These are phyloP conservation scores for Metalampra italica DNA, from an alignment of 2,888 invertebrate species.

Conservation along the genomic window DNA sequence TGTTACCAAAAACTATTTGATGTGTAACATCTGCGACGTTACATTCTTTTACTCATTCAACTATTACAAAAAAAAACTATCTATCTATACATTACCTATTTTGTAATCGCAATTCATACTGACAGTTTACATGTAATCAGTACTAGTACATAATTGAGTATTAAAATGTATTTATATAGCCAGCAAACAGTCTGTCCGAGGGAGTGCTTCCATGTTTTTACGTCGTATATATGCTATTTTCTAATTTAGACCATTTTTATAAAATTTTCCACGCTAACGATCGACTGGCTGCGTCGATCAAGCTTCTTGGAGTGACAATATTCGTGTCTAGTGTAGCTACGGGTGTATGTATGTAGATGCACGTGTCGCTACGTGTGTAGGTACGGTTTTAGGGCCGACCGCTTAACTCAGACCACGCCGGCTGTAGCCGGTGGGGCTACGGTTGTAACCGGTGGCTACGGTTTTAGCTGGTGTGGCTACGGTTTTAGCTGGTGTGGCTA, in stretches of 20 bases:
- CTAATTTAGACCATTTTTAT: constrained; percentile 67
- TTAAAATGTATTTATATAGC: constrained; percentile 44
- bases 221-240: constrained; percentile 64
- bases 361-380: background rate
- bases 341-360: constrained; percentile 6
- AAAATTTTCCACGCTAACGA: constrained; percentile 30
- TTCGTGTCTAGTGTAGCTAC: constrained; percentile 35
- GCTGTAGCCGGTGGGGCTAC: too few relatives aligned
- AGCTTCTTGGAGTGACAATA: constrained; percentile 62
- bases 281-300: constrained; percentile 24
- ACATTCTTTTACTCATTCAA: background rate
- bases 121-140: constrained; percentile 10
- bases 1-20: constrained; percentile 13
- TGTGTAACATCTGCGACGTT: constrained; percentile 11
- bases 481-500: background rate
- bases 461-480: background rate
- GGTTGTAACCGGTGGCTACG: too few relatives aligned
- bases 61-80: background rate
- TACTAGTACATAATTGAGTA: constrained; percentile 15
- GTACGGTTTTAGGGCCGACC: too few relatives aligned
- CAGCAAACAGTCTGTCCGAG: constrained; percentile 75
- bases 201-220: constrained; percentile 77
- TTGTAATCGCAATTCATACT: constrained; percentile 6
- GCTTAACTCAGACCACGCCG: too few relatives aligned
- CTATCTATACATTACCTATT: background rate